phyloP scores from a whole-genome alignment of 2,113 vertebrate species.

The Oriolus oriolus region DNA sequence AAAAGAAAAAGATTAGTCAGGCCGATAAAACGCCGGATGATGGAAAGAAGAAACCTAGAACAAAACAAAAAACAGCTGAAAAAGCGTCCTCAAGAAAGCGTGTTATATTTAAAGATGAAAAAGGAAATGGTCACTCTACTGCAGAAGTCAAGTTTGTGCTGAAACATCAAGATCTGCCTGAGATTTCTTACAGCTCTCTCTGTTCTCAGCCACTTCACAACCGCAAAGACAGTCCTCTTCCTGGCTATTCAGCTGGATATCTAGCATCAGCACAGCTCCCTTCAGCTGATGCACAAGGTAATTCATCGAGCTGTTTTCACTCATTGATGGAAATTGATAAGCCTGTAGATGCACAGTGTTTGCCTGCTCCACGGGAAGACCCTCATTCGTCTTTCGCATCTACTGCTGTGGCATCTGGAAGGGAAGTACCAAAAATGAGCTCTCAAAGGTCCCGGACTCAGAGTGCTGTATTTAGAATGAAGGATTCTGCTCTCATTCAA shows the following conservation, averaged over 20 bases:
- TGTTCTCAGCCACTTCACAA: constrained; percentile 65
- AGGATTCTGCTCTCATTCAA: constrained; percentile 70
- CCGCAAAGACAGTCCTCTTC: constrained; percentile 58
- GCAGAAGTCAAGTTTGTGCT: constrained; percentile 58
- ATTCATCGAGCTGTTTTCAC: constrained; percentile 63
- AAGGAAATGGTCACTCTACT: constrained; percentile 24
- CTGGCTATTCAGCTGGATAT: constrained; percentile 66
- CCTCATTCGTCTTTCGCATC: constrained; percentile 51
- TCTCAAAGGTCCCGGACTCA: constrained; percentile 66
- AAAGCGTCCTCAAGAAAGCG: constrained; percentile 69
- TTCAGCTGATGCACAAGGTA: constrained; percentile 54
- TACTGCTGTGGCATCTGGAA: constrained; percentile 49
- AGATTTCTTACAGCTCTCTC: constrained; percentile 41
- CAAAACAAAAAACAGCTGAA: constrained; percentile 67
- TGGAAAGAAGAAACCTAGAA: constrained; percentile 69
- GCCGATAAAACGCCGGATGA: constrained; percentile 61
- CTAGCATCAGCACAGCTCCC: constrained; percentile 72
- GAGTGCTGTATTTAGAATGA: constrained; percentile 71
- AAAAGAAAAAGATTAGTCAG: constrained; percentile 75
- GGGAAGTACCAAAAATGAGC: constrained; percentile 69
- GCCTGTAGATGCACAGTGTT: constrained; percentile 56
- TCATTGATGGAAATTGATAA: constrained; percentile 70
- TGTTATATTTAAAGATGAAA: constrained; percentile 68
- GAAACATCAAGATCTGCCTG: constrained; percentile 60
- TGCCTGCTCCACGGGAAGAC: constrained; percentile 56